Evolutionary conservation across 2,888 invertebrate species (phyloP).

Genomic region (Lithophane leautieri): DNA sequence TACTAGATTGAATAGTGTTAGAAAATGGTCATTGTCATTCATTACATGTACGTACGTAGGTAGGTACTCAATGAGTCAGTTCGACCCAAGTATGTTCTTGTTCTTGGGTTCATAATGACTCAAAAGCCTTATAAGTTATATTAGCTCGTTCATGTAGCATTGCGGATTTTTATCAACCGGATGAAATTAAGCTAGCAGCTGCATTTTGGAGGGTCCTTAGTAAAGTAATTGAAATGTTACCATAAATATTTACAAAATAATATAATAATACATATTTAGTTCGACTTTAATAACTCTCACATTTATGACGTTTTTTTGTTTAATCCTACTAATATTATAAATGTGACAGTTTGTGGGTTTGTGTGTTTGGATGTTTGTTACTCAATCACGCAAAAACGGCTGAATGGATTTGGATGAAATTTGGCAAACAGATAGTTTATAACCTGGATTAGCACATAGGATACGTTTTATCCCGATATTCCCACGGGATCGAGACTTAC

Average conservation of each 20-base stretch:
- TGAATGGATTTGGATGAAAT: too few species aligned
- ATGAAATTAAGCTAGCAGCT: background rate
- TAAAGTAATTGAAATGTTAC: too few species aligned
- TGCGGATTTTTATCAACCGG: background rate
- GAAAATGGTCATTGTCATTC: constrained; percentile 13
- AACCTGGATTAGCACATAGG: too few species aligned
- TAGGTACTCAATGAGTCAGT: constrained; percentile 11
- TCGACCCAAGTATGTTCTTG: background rate
- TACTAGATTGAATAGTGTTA: constrained; percentile 19
- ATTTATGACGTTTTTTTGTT: background rate
- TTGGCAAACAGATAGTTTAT: too few species aligned
- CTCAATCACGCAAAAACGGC: too few species aligned
- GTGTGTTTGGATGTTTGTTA: too few species aligned
- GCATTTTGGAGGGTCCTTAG: background rate
- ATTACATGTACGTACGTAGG: background rate
- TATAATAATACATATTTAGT: too few species aligned
- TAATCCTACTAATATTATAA: too few species aligned
- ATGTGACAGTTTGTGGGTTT: too few species aligned
- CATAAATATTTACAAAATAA: too few species aligned
- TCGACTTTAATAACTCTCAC: background rate
- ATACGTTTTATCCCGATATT: too few species aligned
- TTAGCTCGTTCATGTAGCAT: background rate
- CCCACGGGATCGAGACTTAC: too few species aligned
- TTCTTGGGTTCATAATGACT: background rate
- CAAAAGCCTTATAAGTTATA: background rate